phyloP scores from a whole-genome alignment of 2,797 vertebrate species.

The Microcaecilia unicolor region DNA sequence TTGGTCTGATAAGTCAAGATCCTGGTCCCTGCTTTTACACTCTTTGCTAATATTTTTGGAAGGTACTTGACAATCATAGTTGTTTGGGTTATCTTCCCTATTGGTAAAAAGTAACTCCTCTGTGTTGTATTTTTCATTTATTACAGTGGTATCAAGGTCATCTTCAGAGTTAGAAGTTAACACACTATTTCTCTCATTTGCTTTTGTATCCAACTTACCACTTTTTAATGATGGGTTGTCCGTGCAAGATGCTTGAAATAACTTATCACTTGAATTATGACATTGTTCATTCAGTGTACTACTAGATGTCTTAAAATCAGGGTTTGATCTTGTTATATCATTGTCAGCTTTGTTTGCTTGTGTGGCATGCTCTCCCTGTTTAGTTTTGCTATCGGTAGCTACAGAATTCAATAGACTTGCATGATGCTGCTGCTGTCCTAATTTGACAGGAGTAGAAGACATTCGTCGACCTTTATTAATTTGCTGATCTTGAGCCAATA shows the following conservation, averaged over 20 bases:
- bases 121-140: conserved; percentile 6
- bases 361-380: neutral
- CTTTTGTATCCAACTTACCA: conserved; percentile 12
- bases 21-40: conserved; percentile 27
- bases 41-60: conserved; percentile 8
- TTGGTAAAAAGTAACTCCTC: conserved; percentile 1
- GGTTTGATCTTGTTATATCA: neutral
- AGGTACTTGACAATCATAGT: conserved; percentile 18
- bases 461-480: conserved; percentile 50
- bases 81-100: conserved; percentile 22
- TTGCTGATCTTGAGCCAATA: conserved; percentile 69
- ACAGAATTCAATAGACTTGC: neutral
- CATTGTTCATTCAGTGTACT: neutral
- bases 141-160: conserved; percentile 34
- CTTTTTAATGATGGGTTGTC: conserved; percentile 8
- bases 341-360: neutral
- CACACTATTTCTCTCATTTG: conserved; percentile 16
- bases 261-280: conserved; percentile 4
- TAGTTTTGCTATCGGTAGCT: neutral
- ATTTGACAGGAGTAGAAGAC: conserved; percentile 89
- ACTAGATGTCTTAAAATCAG: neutral
- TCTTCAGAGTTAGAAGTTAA: conserved; percentile 30
- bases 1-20: conserved; percentile 40
- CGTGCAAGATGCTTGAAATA: neutral
- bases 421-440: conserved; percentile 33